Conservation (phyloP, 2,888 invertebrate genomes). For the Tetropium fuscum region DNA sequence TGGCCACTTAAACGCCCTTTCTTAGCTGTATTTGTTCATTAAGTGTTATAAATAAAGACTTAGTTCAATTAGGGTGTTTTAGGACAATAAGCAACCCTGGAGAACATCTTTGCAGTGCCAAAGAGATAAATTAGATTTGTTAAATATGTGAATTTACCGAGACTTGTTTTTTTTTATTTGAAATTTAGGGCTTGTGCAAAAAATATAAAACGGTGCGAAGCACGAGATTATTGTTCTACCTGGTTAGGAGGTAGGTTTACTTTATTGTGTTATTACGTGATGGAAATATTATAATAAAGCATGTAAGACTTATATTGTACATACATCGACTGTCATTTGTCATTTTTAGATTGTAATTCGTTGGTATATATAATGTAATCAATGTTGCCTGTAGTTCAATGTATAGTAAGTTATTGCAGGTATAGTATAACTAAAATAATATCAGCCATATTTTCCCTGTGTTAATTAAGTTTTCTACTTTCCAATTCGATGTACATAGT, state of each 20-base stretch:
- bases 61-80: constrained; percentile 49
- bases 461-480: constrained; percentile 49
- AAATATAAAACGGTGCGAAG: constrained; percentile 59
- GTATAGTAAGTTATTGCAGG: constrained; percentile 67
- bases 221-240: constrained; percentile 50
- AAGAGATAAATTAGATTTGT: constrained; percentile 58
- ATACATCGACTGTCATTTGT: constrained; percentile 65
- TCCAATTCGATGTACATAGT: constrained; percentile 55
- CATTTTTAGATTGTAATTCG: constrained; percentile 63
- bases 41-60: constrained; percentile 48
- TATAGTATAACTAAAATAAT: constrained; percentile 55
- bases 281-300: constrained; percentile 50
- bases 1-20: constrained; percentile 56
- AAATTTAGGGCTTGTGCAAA: constrained; percentile 64
- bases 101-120: constrained; percentile 65
- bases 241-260: constrained; percentile 38
- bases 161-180: constrained; percentile 44
- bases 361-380: constrained; percentile 63
- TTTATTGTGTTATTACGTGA: constrained; percentile 55
- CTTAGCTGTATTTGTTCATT: constrained; percentile 39
- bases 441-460: constrained; percentile 56
- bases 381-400: constrained; percentile 66
- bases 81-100: constrained; percentile 55
- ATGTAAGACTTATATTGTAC: constrained; percentile 61
- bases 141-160: constrained; percentile 55